Evolutionary conservation across 2,113 vertebrate species (phyloP), one percentile per base, ranked within the genome.

Genomic region (Gnathonemus echidnorhynchus): DNA sequence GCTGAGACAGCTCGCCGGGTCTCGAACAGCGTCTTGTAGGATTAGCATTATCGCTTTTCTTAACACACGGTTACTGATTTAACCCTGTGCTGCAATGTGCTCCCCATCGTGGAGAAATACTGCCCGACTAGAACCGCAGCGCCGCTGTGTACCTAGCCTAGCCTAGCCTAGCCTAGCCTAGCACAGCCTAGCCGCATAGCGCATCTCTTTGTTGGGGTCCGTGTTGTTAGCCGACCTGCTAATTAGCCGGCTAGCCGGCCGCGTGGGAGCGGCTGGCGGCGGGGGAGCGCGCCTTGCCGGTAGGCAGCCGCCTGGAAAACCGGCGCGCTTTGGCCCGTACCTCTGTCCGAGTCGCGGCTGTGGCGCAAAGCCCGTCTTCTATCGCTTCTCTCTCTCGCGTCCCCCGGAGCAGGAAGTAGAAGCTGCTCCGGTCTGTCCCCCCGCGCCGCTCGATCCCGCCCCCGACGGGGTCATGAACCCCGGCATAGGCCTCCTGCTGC

Each of bases 361-460:
- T 66, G 52, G 56, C 49, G n/a, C 24, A 85, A 56, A 84, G 17
- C 53, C 49, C 77, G 89, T 89, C 80, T 89, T 53, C 15, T 35
- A 17, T 52, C 13, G 8, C n/a, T 27, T 86, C 31, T 80, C 74
- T 80, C 15, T 86, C 31, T 89, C 87, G 91, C 89, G 92, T 91
- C 90, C 90, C 89, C 92, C 88, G 50, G 42, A 91, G 88, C 91
- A 92, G 93, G 93, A 93, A 93, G 91, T 92, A 90, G 35, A 80
- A 42, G 17, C 74, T 19, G 74, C 31, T 80, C 35, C 35, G 35
- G 35, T 42, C 74, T 39, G 62, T 31, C 10, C 62, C 62, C 27
- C 62, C 62, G 10, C 62, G 3, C 62, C 62, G n/a, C 62, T 70
- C 62, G 62, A 11, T 70, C 74, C 74, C 74, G 74, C 74, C 74